Evolutionary conservation across 2,113 vertebrate species (phyloP).

Genomic region (Myotis brandtii): DNA sequence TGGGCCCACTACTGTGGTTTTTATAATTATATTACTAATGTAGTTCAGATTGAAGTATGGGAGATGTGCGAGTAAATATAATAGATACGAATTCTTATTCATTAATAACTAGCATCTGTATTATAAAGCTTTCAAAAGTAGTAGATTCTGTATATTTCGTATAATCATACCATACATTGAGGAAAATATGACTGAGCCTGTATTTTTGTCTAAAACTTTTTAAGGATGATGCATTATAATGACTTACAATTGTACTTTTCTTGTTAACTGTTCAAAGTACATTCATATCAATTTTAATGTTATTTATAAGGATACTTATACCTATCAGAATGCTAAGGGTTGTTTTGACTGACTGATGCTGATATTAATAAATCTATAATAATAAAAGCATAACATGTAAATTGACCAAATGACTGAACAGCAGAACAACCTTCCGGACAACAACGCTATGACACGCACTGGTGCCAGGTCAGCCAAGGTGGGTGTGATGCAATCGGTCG

Average conservation of each 20-base stretch:
- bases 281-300: not conserved
- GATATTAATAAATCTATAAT: not conserved
- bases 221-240: not conserved
- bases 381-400: too few species aligned
- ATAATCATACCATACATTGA: not conserved
- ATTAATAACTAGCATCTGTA: not conserved
- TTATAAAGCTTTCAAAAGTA: not conserved
- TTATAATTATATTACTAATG: not conserved
- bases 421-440: too few species aligned
- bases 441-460: too few species aligned
- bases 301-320: not conserved
- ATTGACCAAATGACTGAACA: too few species aligned
- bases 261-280: not conserved
- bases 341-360: not conserved
- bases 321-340: not conserved
- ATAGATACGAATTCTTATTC: not conserved
- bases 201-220: not conserved
- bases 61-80: not conserved
- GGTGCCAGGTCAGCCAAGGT: too few species aligned
- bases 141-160: not conserved
- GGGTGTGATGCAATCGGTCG: too few species aligned
- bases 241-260: not conserved
- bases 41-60: not conserved
- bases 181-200: not conserved
- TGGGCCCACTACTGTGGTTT: not conserved